Percentiles rank a stretch among this genome's conserved stretches.
Evolutionary conservation across 2,888 invertebrate species (phyloP).

Genomic region (Phoenoteleia sp.): DNA sequence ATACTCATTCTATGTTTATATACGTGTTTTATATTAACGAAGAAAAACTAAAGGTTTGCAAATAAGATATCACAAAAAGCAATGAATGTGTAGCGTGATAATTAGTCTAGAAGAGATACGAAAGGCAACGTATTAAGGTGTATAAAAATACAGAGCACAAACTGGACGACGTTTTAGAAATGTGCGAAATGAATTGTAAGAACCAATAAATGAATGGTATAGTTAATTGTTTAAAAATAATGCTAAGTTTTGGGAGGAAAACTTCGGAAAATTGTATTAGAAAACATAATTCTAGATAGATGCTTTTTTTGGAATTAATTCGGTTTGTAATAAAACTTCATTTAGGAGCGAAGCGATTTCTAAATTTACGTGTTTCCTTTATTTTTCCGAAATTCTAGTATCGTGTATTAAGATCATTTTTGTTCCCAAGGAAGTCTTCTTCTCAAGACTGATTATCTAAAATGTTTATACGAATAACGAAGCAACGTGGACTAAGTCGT

Average conservation of each 20-base stretch:
- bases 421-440: slow-evolving; percentile 23
- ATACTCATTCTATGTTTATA: slow-evolving; percentile 86
- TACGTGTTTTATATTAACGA: slow-evolving; percentile 86
- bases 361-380: too few species aligned
- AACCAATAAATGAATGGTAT: slow-evolving; percentile 62
- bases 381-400: background rate
- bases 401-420: too few species aligned
- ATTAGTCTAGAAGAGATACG: slow-evolving; percentile 70
- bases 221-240: slow-evolving; percentile 65
- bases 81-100: slow-evolving; percentile 79
- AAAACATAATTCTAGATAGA: too few species aligned
- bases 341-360: too few species aligned
- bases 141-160: slow-evolving; percentile 59
- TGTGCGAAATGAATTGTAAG: slow-evolving; percentile 57
- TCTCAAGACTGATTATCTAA: slow-evolving; percentile 55
- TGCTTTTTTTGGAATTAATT: too few species aligned
- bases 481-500: slow-evolving; percentile 56
- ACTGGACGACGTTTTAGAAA: slow-evolving; percentile 53
- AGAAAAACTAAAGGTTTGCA: slow-evolving; percentile 76
- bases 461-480: slow-evolving; percentile 62
- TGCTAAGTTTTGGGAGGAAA: slow-evolving; percentile 61
- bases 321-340: too few species aligned
- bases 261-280: background rate
- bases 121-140: slow-evolving; percentile 60
- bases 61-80: slow-evolving; percentile 77